phyloP scores from a whole-genome alignment of 2,888 invertebrate genomes.

The Aphidius colemani region DNA sequence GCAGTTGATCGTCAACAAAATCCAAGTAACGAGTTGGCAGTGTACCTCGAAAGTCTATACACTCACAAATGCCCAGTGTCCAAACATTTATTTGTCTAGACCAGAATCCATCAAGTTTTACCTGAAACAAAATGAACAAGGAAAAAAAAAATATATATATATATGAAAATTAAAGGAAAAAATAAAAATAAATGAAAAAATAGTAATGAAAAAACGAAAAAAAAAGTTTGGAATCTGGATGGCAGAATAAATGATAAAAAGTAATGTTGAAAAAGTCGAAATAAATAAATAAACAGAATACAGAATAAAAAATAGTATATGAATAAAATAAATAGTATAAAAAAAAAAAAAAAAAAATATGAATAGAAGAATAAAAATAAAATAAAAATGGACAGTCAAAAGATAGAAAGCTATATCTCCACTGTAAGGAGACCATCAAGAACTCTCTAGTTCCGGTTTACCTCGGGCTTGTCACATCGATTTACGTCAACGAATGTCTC shows the following conservation, averaged over 20 bases:
- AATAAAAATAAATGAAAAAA: no score
- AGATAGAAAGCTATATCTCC: not conserved
- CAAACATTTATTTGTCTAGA: constrained; percentile 17
- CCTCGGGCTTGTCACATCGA: constrained; percentile 14
- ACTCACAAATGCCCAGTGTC: not conserved
- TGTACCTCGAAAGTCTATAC: constrained; percentile 3
- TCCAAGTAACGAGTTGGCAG: constrained; percentile 14
- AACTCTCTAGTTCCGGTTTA: constrained; percentile 10
- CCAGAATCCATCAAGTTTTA: constrained; percentile 13
- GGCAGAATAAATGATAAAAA: constrained; percentile 7
- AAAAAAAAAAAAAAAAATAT: constrained; percentile 3
- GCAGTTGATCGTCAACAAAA: no score
- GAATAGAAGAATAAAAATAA: not conserved
- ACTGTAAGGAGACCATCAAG: constrained; percentile 5
- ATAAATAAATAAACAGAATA: constrained; percentile 5
- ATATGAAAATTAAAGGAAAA: no score
- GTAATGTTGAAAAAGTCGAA: not conserved
- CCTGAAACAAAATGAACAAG: not conserved
- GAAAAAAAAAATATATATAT: not conserved
- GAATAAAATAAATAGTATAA: not conserved
- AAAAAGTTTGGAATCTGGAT: constrained; percentile 7
- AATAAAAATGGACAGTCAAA: constrained; percentile 6
- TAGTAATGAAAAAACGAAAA: not conserved
- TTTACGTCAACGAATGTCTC: not conserved
- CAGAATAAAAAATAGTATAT: not conserved